These are phyloP conservation scores for Centruroides vittatus DNA, from an alignment of 1,140 invertebrate genomes.

Conservation along the genomic window DNA sequence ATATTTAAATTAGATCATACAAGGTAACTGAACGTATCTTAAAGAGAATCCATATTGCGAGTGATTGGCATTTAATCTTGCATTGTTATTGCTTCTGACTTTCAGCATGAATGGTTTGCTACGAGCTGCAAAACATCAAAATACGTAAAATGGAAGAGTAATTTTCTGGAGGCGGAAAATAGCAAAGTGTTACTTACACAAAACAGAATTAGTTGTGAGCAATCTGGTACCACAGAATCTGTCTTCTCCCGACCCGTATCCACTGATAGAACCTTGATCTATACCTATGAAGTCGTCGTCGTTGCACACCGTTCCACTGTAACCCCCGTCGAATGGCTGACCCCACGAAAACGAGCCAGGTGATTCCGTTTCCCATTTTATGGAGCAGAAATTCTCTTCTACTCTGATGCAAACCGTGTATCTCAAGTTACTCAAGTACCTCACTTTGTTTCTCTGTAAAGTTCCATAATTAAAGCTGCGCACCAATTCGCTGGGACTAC, in stretches of 20 bases:
- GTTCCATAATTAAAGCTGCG: conserved; percentile 49
- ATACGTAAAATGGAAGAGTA: too few relatives aligned
- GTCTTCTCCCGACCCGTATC: conserved; percentile 22
- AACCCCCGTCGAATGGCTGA: conserved; percentile 18
- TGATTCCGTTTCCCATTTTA: conserved; percentile 31
- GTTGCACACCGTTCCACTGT: conserved; percentile 20
- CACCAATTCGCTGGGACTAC: conserved; percentile 40
- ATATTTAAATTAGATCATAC: conserved; percentile 18
- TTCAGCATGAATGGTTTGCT: conserved; percentile 23
- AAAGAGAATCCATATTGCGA: conserved; percentile 22
- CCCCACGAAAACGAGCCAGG: conserved; percentile 20
- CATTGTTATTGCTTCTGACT: conserved; percentile 21
- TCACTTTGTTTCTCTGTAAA: conserved; percentile 30
- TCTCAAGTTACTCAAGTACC: conserved; percentile 77
- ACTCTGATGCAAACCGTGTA: conserved; percentile 71
- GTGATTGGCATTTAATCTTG: conserved; percentile 17
- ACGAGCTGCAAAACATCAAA: conserved; percentile 13
- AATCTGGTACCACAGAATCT: conserved; percentile 20
- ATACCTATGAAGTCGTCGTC: conserved; percentile 24
- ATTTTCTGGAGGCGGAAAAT: too few relatives aligned
- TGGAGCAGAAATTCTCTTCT: conserved; percentile 74
- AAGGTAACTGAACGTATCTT: conserved; percentile 22
- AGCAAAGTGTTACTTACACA: conserved; percentile 16
- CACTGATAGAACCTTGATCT: conserved; percentile 21
- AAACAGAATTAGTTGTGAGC: conserved; percentile 17